Evolutionary conservation across 23 tunicate genomes (phyloP).

Genomic region (Pegea sp.): DNA sequence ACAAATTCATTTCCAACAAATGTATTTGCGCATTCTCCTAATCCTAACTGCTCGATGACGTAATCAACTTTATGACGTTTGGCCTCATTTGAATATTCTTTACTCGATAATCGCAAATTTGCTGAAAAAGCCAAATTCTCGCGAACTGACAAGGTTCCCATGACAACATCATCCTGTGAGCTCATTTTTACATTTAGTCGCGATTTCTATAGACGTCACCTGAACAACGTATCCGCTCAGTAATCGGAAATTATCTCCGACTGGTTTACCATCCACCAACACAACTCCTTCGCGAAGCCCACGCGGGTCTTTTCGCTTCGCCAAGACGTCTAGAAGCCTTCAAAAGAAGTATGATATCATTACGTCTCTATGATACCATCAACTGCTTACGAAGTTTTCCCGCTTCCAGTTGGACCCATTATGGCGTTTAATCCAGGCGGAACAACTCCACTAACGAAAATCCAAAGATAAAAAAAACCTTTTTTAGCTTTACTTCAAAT

Average conservation of each 20-base stretch:
- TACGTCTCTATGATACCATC: background rate
- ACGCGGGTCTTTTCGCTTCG: slow-evolving; percentile 55
- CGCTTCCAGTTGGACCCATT: slow-evolving; percentile 94
- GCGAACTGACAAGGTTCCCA: slow-evolving; percentile 59
- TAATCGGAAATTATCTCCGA: slow-evolving; percentile 33
- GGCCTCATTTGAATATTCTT: slow-evolving; percentile 5
- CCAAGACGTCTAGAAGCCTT: slow-evolving; percentile 64
- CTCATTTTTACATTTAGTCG: background rate
- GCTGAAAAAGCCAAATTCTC: slow-evolving; percentile 65
- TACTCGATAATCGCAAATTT: slow-evolving; percentile 29
- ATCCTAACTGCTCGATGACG: slow-evolving; percentile 48
- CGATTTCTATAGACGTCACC: slow-evolving; percentile 8
- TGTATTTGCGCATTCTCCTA: slow-evolving; percentile 67
- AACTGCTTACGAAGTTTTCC: slow-evolving; percentile 85
- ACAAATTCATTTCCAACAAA: slow-evolving; percentile 81
- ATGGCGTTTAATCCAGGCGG: slow-evolving; percentile 81
- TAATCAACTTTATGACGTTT: slow-evolving; percentile 28
- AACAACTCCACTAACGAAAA: slow-evolving; percentile 21
- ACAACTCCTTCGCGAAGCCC: slow-evolving; percentile 64
- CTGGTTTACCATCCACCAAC: slow-evolving; percentile 40
- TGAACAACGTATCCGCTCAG: slow-evolving; percentile 96
- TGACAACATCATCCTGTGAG: slow-evolving; percentile 47
- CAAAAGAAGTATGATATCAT: background rate
- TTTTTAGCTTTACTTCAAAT: background rate
- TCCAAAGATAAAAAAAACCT: background rate